These are phyloP conservation scores for Dusona sp. DNA, from an alignment of 2,888 invertebrate species.

Conservation along the genomic window DNA sequence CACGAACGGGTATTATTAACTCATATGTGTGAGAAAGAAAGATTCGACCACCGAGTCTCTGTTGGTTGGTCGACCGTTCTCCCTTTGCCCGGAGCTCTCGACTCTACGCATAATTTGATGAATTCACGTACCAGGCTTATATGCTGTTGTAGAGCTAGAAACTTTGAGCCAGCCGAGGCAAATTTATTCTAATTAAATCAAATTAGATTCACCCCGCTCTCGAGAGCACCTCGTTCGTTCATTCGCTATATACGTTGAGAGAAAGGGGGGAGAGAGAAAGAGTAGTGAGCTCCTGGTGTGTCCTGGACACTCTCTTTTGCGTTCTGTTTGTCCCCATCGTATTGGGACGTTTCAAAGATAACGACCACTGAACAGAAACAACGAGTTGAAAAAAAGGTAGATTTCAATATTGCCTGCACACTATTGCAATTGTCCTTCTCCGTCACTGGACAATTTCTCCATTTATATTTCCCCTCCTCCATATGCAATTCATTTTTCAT, in stretches of 20 bases:
- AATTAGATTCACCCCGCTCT: conserved; percentile 80
- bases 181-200: conserved; percentile 83
- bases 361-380: not conserved
- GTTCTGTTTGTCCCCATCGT: conserved; percentile 15
- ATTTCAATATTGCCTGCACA: not conserved
- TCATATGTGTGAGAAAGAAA: not conserved
- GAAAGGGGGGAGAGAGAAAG: conserved; percentile 27
- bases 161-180: conserved; percentile 78
- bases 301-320: conserved; percentile 36
- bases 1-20: not conserved
- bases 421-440: not conserved
- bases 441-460: not conserved
- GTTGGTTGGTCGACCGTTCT: conserved; percentile 28
- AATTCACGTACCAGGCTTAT: conserved; percentile 83
- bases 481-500: not conserved
- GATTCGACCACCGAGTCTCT: conserved; percentile 12
- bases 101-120: conserved; percentile 82
- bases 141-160: conserved; percentile 79
- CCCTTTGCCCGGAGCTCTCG: conserved; percentile 61
- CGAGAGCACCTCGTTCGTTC: conserved; percentile 58
- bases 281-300: conserved; percentile 10
- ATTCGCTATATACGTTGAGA: conserved; percentile 29
- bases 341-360: conserved; percentile 26
- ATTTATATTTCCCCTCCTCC: not conserved
- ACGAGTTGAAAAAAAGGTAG: not conserved